phyloP scores from a whole-genome alignment of 2,113 vertebrate genomes.

The Nycticryphes semicollaris region DNA sequence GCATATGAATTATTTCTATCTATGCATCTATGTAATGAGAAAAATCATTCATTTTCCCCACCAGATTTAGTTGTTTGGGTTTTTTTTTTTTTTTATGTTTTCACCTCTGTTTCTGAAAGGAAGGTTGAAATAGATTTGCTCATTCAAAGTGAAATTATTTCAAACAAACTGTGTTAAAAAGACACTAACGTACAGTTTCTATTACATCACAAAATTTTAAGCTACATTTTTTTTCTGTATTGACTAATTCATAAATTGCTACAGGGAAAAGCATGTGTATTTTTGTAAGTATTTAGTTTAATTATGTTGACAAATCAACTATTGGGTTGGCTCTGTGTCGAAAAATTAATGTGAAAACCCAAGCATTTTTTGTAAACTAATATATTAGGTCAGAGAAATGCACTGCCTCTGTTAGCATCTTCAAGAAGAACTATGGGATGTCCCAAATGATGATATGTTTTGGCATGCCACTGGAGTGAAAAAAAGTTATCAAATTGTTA shows the following conservation, averaged over 20 bases:
- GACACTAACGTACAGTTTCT: neutral
- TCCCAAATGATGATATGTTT: neutral
- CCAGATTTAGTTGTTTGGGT: neutral
- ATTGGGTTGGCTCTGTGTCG: neutral
- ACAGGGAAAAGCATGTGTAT: neutral
- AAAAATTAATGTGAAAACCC: neutral
- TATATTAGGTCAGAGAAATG: neutral
- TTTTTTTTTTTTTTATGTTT: neutral
- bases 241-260: neutral
- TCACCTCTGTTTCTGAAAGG: neutral
- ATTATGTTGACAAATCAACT: neutral
- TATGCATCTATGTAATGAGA: neutral
- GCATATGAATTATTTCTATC: neutral
- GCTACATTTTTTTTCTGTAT: neutral
- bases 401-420: neutral
- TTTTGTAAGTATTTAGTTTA: neutral
- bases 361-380: neutral
- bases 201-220: neutral
- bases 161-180: neutral
- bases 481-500: neutral
- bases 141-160: neutral
- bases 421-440: neutral
- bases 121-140: neutral
- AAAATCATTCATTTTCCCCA: neutral
- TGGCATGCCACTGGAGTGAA: neutral